Base-by-base conservation (phyloP, 1,140 invertebrate species). In the Ips nitidus region DNA sequence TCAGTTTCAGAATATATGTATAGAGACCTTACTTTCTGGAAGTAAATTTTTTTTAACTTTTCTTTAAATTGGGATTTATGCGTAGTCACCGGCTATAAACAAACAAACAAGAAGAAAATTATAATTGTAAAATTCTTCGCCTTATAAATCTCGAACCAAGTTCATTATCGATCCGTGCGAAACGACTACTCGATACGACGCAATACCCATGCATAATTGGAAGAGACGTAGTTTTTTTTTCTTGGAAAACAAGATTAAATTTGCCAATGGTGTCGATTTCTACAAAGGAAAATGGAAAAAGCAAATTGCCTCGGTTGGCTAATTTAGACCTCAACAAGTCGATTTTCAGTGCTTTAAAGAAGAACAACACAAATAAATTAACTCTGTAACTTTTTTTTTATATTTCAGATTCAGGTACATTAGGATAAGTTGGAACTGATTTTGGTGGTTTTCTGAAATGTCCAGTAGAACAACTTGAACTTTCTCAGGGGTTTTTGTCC, bases 101-200 rank as follows among this genome's bases (percentile, higher is more conserved):
- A 50, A 50, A 50, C 45, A 50, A 50, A 50, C 45, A 50, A 50
- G 45, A 50, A 50, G 45, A 50, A 50, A 50, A 50, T 50, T 50
- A 50, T 50, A 50, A 50, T 50, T 50, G 45, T 50, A 50, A 50
- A 50, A 50, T 50, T 50, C 45, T 50, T 50, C 22, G 45, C 45
- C 45, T 50, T 50, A 22, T 50, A 50, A 50, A 50, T 50, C 45
- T 50, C 45, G 45, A 50, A 22, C 45, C 45, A 50, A 50, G 45
- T 50, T 50, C 45, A 22, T 50, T 50, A 50, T 50, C 45, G 45
- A 50, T 50, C 45, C 45, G 45, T 50, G 45, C 45, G 45, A 50
- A 50, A 50, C 45, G 45, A 50, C 45, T 50, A 50, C 22, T 50
- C 45, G 45, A 50, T 50, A 50, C 45, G 45, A 50, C 45, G 45